phyloP scores from a whole-genome alignment of 2,888 invertebrate species.

The Hipparchia sbordonii region DNA sequence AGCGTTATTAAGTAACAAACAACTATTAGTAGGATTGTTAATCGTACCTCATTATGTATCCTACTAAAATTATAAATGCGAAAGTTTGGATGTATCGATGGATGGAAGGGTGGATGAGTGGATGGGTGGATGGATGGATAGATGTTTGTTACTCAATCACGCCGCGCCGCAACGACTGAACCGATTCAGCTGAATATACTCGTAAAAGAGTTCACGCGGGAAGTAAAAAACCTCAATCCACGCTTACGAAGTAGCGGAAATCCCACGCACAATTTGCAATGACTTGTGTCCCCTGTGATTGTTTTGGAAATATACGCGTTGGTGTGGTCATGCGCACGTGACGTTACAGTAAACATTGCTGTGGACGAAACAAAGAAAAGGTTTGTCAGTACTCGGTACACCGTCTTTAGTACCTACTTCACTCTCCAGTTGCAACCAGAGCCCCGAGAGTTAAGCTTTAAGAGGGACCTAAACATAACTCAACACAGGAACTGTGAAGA shows the following conservation, averaged over 20 bases:
- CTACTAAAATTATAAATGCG: too few relatives aligned
- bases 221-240: too few relatives aligned
- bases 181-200: too few relatives aligned
- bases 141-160: too few relatives aligned
- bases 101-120: too few relatives aligned
- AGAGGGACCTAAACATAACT: not conserved
- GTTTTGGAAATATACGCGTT: constrained; percentile 66
- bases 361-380: constrained; percentile 56
- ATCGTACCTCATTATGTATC: too few relatives aligned
- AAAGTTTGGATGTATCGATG: too few relatives aligned
- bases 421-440: not conserved
- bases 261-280: constrained; percentile 18
- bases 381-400: constrained; percentile 51
- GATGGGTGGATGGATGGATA: too few relatives aligned
- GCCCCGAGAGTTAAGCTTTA: not conserved
- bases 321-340: constrained; percentile 74
- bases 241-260: not conserved
- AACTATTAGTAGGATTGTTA: too few relatives aligned
- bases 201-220: too few relatives aligned
- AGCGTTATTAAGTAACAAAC: too few relatives aligned
- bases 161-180: too few relatives aligned
- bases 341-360: constrained; percentile 69
- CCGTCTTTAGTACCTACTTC: not conserved
- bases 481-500: not conserved
- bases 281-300: constrained; percentile 45